Evolutionary conservation across 2,113 vertebrate genomes (phyloP).

Genomic region (Anoura caudifer): DNA sequence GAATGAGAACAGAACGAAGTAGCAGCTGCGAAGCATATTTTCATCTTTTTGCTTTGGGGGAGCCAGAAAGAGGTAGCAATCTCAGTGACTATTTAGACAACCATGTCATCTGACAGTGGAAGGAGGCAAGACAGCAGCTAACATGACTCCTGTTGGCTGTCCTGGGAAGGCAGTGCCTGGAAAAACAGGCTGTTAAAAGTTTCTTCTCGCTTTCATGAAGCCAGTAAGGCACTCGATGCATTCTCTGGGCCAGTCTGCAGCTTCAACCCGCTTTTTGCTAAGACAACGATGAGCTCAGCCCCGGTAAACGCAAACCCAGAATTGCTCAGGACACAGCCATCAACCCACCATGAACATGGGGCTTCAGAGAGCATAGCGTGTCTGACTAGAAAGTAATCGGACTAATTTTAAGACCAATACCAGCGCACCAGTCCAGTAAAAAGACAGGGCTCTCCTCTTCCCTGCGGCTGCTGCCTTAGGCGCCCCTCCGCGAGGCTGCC

Average conservation of each 20-base stretch:
- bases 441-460: not conserved
- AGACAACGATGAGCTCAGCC: not conserved
- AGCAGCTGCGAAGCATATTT: not conserved
- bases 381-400: not conserved
- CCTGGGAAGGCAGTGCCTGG: not conserved
- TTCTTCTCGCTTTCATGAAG: not conserved
- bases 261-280: not conserved
- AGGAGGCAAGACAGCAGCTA: not conserved
- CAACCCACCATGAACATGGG: not conserved
- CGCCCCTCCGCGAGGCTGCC: not conserved
- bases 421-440: not conserved
- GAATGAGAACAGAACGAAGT: not conserved
- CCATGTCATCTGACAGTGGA: not conserved
- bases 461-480: too few species aligned
- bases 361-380: not conserved
- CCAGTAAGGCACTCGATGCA: not conserved
- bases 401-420: not conserved
- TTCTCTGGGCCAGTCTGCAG: not conserved
- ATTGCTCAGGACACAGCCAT: not conserved
- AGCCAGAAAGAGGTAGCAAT: not conserved
- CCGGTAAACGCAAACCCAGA: not conserved
- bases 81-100: not conserved
- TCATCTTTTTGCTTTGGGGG: not conserved
- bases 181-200: not conserved
- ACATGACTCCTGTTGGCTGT: not conserved